phyloP scores from a whole-genome alignment of 2,888 invertebrate species.

The Diarsia brunnea region DNA sequence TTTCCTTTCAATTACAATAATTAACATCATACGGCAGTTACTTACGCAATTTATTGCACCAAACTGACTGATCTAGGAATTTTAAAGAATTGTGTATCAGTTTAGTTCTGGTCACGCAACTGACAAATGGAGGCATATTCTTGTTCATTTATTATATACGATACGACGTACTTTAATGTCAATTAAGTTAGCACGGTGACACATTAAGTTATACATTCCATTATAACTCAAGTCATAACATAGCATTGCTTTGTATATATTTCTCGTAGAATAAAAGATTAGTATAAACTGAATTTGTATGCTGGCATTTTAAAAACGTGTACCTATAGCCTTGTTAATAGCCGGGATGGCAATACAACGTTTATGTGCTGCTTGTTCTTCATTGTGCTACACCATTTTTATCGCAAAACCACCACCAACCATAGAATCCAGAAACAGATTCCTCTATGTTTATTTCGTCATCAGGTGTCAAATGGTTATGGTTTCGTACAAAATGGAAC shows the following conservation, averaged over 20 bases:
- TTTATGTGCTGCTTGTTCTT: neutral
- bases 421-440: neutral
- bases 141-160: neutral
- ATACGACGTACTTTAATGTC: neutral
- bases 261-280: too few species aligned
- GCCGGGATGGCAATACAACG: too few species aligned
- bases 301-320: too few species aligned
- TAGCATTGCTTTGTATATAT: too few species aligned
- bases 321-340: too few species aligned
- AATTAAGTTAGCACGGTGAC: neutral
- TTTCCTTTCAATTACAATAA: conserved; percentile 28
- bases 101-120: conserved; percentile 18
- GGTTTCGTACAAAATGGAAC: too few species aligned
- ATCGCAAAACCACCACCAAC: neutral
- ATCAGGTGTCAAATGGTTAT: too few species aligned
- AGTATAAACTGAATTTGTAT: too few species aligned
- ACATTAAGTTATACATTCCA: too few species aligned
- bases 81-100: conserved; percentile 16
- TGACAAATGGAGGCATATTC: neutral
- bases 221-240: too few species aligned
- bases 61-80: conserved; percentile 18
- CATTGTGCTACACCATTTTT: neutral
- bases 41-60: conserved; percentile 31
- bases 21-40: conserved; percentile 39
- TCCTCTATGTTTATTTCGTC: neutral